A percentile compares a stretch with the other conserved stretches of the same genome.
Evolutionary conservation across 2,888 invertebrate species (phyloP).

Genomic region (Geotrupes spiniger): DNA sequence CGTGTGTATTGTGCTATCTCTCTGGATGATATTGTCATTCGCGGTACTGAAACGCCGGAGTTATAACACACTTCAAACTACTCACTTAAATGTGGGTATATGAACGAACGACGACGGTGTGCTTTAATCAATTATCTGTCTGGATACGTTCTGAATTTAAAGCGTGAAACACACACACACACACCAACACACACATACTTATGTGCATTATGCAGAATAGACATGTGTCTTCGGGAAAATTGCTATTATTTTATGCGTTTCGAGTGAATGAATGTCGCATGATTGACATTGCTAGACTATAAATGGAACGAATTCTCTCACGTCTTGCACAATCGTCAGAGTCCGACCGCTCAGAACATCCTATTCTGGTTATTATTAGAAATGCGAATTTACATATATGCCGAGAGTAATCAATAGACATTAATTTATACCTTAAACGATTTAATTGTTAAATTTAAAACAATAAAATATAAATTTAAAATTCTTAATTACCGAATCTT

Average conservation of each 20-base stretch:
- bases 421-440: no score
- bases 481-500: no score
- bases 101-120: slow-evolving; percentile 12
- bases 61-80: slow-evolving; percentile 21
- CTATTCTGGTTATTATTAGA: no score
- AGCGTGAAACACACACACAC: slow-evolving; percentile 18
- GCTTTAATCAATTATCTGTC: slow-evolving; percentile 24
- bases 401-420: no score
- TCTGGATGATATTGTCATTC: slow-evolving; percentile 7
- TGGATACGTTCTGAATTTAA: slow-evolving; percentile 20
- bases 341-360: no score
- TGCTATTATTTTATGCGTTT: slow-evolving; percentile 9
- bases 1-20: slow-evolving; percentile 6
- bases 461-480: no score
- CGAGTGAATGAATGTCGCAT: no score
- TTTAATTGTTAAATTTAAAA: no score
- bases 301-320: no score
- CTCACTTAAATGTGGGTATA: slow-evolving; percentile 19
- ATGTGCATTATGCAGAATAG: slow-evolving; percentile 21
- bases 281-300: no score
- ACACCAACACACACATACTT: slow-evolving; percentile 11
- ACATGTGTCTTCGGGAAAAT: slow-evolving; percentile 22
- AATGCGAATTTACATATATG: no score
- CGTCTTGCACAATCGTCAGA: no score
- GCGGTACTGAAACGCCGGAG: slow-evolving; percentile 10